These are phyloP conservation scores for Dynastes tityus DNA, from an alignment of 2,888 invertebrate genomes.

Conservation along the genomic window DNA sequence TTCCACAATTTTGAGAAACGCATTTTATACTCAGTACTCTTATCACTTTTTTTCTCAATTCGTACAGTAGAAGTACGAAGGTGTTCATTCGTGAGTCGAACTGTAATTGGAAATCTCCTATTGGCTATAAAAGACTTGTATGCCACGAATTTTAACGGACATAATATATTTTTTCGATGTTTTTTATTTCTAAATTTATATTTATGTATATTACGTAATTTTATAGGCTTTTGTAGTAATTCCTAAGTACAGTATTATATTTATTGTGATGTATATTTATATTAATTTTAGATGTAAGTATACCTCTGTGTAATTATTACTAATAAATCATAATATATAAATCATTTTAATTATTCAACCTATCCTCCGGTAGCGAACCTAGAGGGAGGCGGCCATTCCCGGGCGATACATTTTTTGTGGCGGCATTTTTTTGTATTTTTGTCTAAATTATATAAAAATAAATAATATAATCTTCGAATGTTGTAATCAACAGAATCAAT, in stretches of 20 bases:
- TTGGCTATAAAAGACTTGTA: slow-evolving; percentile 14
- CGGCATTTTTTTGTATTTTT: too few species aligned
- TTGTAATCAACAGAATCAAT: too few species aligned
- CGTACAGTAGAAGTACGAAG: too few species aligned
- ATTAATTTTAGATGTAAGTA: slow-evolving; percentile 38
- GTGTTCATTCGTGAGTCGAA: not conserved
- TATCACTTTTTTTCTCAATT: too few species aligned
- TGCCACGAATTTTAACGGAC: slow-evolving; percentile 23
- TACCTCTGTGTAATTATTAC: slow-evolving; percentile 44
- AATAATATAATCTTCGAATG: too few species aligned
- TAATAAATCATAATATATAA: slow-evolving; percentile 42
- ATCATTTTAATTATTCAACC: not conserved
- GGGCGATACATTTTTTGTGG: too few species aligned
- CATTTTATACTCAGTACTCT: too few species aligned
- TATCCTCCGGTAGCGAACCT: too few species aligned
- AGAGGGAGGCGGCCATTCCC: too few species aligned
- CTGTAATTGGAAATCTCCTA: slow-evolving; percentile 3
- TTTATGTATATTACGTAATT: slow-evolving; percentile 5
- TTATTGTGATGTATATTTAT: slow-evolving; percentile 49
- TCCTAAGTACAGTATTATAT: slow-evolving; percentile 47
- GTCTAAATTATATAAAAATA: too few species aligned
- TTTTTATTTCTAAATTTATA: slow-evolving; percentile 18
- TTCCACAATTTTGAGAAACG: too few species aligned
- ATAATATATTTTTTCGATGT: slow-evolving; percentile 26
- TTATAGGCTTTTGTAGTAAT: slow-evolving; percentile 20